Conservation (phyloP, 2,888 invertebrate genomes). For the Athripsodes cinereus region DNA sequence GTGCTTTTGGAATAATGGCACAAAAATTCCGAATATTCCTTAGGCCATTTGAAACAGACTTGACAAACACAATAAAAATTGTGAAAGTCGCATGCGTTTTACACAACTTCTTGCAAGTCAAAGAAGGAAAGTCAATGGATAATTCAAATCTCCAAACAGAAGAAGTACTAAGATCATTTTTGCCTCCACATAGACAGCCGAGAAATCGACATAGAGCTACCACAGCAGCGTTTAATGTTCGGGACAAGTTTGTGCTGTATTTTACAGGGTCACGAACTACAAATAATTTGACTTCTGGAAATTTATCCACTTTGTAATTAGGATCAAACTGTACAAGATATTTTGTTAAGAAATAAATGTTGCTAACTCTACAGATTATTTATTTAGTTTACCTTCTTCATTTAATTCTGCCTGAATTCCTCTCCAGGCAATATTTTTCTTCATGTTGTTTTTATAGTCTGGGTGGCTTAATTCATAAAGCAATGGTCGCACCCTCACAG, state of each 20-base stretch:
- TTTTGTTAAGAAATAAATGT: not conserved
- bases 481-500: not conserved
- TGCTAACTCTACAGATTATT: not conserved
- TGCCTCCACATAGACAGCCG: not conserved
- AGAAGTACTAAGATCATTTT: not conserved
- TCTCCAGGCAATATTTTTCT: not conserved
- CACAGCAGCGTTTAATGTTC: not conserved
- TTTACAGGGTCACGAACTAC: not conserved
- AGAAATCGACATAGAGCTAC: not conserved
- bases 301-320: too few relatives aligned
- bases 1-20: constrained; percentile 6
- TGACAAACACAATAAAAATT: constrained; percentile 5
- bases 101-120: not conserved
- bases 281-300: not conserved
- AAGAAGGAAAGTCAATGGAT: not conserved
- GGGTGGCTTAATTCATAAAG: not conserved
- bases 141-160: not conserved
- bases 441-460: not conserved
- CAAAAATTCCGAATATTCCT: constrained; percentile 5
- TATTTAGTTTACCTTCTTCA: not conserved
- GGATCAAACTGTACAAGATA: too few relatives aligned
- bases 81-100: not conserved
- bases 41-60: constrained; percentile 3
- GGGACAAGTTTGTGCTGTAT: constrained; percentile 2
- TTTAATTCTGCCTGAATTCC: not conserved